Evolutionary conservation across 2,888 invertebrate genomes (phyloP).

Genomic region (Dexiosoma caninum): DNA sequence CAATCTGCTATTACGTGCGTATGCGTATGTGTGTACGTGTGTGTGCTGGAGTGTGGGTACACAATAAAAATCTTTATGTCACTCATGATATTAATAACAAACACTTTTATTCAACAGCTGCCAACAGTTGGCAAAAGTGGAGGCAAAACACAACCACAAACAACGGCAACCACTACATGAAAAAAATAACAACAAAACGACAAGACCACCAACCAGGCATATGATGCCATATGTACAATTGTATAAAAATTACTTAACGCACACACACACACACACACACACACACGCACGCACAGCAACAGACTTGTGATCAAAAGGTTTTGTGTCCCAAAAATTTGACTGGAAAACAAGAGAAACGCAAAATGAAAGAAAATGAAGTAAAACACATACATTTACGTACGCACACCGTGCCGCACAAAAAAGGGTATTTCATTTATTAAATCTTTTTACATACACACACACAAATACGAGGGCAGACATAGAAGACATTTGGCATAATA

Average conservation of each 20-base stretch:
- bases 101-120: conserved; percentile 42
- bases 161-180: not conserved
- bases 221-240: conserved; percentile 25
- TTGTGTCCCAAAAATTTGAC: conserved; percentile 24
- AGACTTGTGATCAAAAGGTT: no score
- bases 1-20: not conserved
- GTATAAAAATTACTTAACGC: conserved; percentile 23
- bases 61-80: conserved; percentile 45
- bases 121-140: conserved; percentile 28
- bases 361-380: not conserved
- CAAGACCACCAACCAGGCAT: conserved; percentile 33
- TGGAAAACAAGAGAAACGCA: not conserved
- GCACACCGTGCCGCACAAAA: not conserved
- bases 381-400: not conserved
- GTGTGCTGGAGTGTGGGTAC: not conserved
- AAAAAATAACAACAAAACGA: not conserved
- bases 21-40: not conserved
- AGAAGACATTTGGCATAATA: no score
- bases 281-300: not conserved
- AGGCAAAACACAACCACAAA: conserved; percentile 12
- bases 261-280: not conserved
- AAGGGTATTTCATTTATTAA: no score
- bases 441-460: no score
- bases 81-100: conserved; percentile 56
- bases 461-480: not conserved